These are phyloP conservation scores for Acomys russatus DNA, from an alignment of 2,797 vertebrate species.

Conservation along the genomic window DNA sequence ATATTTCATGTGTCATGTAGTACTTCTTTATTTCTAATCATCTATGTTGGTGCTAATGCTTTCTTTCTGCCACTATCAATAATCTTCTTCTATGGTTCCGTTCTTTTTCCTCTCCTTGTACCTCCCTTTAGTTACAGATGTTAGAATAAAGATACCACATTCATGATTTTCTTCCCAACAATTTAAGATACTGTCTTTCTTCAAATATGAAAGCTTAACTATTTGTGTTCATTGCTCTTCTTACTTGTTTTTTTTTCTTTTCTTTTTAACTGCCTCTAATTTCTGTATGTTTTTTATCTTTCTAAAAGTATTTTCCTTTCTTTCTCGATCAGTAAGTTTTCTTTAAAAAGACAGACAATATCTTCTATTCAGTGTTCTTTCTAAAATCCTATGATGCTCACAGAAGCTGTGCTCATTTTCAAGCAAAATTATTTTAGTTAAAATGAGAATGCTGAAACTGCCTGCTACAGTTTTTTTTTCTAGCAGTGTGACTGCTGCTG, in stretches of 20 bases:
- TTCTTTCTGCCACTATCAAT: neutral
- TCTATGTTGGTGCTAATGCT: neutral
- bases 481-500: neutral
- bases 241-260: neutral
- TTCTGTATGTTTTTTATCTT: neutral
- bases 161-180: neutral
- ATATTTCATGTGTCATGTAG: neutral
- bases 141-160: neutral
- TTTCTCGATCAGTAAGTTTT: conserved; percentile 40
- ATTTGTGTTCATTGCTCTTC: neutral
- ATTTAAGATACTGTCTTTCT: neutral
- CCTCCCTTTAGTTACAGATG: fast-evolving
- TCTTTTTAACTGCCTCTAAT: neutral
- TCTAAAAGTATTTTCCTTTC: neutral
- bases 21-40: neutral
- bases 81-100: neutral
- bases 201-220: neutral
- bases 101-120: neutral
- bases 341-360: neutral
- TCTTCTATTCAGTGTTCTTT: neutral
- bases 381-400: neutral
- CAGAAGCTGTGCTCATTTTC: neutral
- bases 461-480: neutral
- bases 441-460: neutral
- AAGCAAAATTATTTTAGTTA: neutral